phyloP scores from a whole-genome alignment of 2,113 vertebrate species.

The Chelonoidis abingdonii region DNA sequence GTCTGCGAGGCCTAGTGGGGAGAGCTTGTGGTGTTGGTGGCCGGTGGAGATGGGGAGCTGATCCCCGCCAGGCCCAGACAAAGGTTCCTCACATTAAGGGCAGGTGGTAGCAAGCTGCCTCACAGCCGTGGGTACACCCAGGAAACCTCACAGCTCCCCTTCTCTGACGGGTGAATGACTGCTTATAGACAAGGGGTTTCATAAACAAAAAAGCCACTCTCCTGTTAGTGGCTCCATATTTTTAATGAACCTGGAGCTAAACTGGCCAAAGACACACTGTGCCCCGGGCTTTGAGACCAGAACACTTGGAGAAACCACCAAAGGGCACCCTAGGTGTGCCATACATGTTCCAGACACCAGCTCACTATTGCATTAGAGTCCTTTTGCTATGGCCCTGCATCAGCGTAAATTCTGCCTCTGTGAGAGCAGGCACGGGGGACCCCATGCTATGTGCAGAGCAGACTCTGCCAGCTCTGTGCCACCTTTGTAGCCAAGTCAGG shows the following conservation, averaged over 20 bases:
- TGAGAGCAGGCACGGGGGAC: not conserved
- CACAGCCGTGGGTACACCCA: no score
- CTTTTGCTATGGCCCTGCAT: not conserved
- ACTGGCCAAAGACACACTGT: not conserved
- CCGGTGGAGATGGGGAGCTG: no score
- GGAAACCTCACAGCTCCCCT: accelerated
- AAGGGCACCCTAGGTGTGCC: not conserved
- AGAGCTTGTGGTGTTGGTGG: no score
- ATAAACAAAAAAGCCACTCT: not conserved
- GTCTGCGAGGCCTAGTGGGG: no score
- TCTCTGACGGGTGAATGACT: not conserved
- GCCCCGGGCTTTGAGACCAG: not conserved
- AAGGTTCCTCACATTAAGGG: no score
- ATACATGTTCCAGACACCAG: not conserved
- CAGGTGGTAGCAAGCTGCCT: no score
- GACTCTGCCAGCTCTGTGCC: not conserved
- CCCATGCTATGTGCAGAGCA: not conserved
- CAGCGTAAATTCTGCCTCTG: not conserved
- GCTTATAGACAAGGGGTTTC: not conserved
- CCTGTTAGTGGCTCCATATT: not conserved
- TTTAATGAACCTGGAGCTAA: not conserved
- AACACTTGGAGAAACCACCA: not conserved
- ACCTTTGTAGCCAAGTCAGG: not conserved
- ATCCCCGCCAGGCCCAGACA: no score
- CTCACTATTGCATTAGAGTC: not conserved